A percentile compares a stretch with the other conserved stretches of the same genome.
Conservation (phyloP, 2,797 vertebrate species). For the Euthynnus affinis region DNA sequence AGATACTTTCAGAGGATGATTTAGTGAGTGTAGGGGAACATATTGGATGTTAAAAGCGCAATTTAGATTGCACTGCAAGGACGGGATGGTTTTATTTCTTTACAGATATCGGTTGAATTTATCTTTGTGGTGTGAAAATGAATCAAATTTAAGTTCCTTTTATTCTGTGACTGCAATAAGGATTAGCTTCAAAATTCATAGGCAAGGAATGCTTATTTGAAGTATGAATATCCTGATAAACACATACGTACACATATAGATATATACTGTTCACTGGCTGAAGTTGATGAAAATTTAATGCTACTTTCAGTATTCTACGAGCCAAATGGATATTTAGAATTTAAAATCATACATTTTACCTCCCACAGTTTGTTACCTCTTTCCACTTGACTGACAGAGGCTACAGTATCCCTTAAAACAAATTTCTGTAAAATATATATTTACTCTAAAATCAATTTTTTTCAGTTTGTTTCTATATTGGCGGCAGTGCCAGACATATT, state of each 20-base stretch:
- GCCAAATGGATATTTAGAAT: conserved; percentile 27
- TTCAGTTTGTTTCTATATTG: conserved; percentile 75
- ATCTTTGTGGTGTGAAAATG: background rate
- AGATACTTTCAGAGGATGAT: conserved; percentile 21
- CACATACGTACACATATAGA: background rate
- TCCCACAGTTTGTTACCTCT: conserved; percentile 58
- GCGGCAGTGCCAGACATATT: conserved; percentile 84
- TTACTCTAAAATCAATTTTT: conserved; percentile 85
- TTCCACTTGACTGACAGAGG: conserved; percentile 59
- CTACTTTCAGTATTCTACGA: conserved; percentile 44
- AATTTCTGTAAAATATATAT: conserved; percentile 71
- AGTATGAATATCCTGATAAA: background rate
- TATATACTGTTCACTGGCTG: background rate
- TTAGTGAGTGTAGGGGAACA: background rate
- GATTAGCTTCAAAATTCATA: background rate
- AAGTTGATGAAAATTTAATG: conserved; percentile 2
- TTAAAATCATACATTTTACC: conserved; percentile 57
- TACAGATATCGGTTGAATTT: background rate
- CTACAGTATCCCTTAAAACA: conserved; percentile 67
- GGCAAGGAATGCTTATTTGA: background rate
- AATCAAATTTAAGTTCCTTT: background rate
- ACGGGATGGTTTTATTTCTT: background rate
- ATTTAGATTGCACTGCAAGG: background rate
- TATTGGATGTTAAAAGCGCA: background rate
- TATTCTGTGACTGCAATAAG: background rate